These are phyloP conservation scores for Penelope pileata DNA, from an alignment of 2,113 vertebrate species.

Conservation along the genomic window DNA sequence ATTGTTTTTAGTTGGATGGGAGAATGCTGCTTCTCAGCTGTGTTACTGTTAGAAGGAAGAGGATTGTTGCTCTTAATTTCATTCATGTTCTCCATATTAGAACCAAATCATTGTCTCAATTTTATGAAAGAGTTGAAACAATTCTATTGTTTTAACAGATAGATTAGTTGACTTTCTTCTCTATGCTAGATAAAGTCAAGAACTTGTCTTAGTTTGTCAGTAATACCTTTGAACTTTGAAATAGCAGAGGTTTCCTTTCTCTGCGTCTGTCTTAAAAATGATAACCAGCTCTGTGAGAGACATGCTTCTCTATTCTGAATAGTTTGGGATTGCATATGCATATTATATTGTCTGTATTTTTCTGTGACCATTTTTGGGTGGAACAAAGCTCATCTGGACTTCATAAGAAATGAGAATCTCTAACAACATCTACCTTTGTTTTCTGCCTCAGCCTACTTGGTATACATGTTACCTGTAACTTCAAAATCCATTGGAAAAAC, in stretches of 20 bases:
- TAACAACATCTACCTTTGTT: neutral
- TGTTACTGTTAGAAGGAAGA: neutral
- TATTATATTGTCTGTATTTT: neutral
- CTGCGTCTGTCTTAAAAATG: neutral
- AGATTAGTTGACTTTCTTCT: neutral
- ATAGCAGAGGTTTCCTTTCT: neutral
- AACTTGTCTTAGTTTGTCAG: neutral
- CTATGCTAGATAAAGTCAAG: neutral
- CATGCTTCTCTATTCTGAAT: neutral
- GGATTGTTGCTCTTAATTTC: neutral
- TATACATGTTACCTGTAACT: neutral
- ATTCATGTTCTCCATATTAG: neutral
- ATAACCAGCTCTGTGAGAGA: neutral
- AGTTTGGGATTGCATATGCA: neutral
- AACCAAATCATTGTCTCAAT: neutral
- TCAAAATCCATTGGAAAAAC: neutral
- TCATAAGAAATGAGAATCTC: neutral
- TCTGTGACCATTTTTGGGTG: neutral
- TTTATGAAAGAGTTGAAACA: neutral
- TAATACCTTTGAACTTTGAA: neutral
- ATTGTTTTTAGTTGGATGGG: neutral
- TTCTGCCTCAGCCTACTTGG: neutral
- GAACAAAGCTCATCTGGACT: neutral
- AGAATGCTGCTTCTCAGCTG: neutral
- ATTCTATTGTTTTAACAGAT: neutral